phyloP scores from a whole-genome alignment of 2,888 invertebrate species.

The Physocephala rufipes region DNA sequence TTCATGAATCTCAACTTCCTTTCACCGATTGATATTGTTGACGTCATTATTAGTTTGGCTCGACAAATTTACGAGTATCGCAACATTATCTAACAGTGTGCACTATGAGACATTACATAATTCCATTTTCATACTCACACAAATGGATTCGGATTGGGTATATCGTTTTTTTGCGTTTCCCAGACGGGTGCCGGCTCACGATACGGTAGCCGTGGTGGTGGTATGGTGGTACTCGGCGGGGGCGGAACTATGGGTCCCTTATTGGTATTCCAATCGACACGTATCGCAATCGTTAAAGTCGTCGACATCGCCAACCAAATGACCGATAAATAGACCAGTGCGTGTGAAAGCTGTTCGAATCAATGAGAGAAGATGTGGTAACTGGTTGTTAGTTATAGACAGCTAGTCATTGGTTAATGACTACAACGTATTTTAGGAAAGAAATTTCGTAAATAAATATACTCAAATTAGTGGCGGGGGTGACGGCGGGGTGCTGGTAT shows the following conservation, averaged over 20 bases:
- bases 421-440: too few species aligned
- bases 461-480: too few species aligned
- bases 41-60: too few species aligned
- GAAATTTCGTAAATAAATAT: too few species aligned
- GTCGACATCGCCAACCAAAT: slow-evolving; percentile 55
- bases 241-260: slow-evolving; percentile 72
- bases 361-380: slow-evolving; percentile 40
- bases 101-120: too few species aligned
- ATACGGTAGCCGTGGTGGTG: slow-evolving; percentile 68
- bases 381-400: background rate
- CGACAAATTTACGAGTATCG: too few species aligned
- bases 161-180: slow-evolving; percentile 70
- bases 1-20: too few species aligned
- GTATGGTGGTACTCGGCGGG: slow-evolving; percentile 68
- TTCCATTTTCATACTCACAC: slow-evolving; percentile 67
- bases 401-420: too few species aligned
- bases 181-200: slow-evolving; percentile 72
- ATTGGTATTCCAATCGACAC: slow-evolving; percentile 73
- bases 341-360: slow-evolving; percentile 50
- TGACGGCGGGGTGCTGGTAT: too few species aligned
- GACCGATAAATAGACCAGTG: slow-evolving; percentile 59
- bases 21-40: too few species aligned
- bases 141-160: slow-evolving; percentile 72
- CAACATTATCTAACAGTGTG: too few species aligned
- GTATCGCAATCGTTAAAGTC: slow-evolving; percentile 68